These are phyloP conservation scores for Caradrina clavipalpis DNA, from an alignment of 2,888 invertebrate genomes.

Conservation along the genomic window DNA sequence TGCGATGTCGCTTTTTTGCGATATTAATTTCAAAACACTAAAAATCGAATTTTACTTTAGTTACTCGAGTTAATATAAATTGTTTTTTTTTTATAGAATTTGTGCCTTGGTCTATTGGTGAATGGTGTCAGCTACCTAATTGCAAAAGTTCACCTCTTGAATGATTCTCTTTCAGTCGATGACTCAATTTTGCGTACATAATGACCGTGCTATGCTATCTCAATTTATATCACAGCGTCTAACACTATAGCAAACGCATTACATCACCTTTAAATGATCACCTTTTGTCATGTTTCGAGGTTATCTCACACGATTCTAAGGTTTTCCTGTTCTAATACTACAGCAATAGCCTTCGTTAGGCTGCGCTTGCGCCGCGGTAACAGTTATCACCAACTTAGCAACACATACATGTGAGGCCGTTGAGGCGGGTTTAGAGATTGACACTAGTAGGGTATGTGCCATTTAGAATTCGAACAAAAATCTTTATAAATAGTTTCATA, in stretches of 20 bases:
- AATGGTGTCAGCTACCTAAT: no score
- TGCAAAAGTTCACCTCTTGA: neutral
- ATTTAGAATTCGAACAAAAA: no score
- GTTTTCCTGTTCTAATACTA: constrained; percentile 3
- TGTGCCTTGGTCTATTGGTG: no score
- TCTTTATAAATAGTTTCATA: no score
- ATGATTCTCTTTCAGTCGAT: constrained; percentile 9
- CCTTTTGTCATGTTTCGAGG: constrained; percentile 21
- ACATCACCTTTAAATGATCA: constrained; percentile 31
- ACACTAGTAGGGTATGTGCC: no score
- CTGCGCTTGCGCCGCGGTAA: neutral
- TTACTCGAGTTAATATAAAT: no score
- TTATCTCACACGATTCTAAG: constrained; percentile 8
- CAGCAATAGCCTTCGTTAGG: neutral
- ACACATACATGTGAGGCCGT: no score
- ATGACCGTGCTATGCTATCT: constrained; percentile 27
- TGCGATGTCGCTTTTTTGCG: no score
- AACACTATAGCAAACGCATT: constrained; percentile 23
- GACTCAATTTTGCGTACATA: constrained; percentile 24
- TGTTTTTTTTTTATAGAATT: no score
- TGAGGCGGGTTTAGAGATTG: no score
- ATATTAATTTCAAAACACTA: no score
- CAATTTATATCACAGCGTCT: constrained; percentile 20
- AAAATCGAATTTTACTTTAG: no score
- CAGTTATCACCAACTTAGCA: neutral